Percentiles rank a stretch among this genome's conserved stretches.
Conservation (phyloP, 2,888 invertebrate species). For the Muschampia plurimacula region DNA sequence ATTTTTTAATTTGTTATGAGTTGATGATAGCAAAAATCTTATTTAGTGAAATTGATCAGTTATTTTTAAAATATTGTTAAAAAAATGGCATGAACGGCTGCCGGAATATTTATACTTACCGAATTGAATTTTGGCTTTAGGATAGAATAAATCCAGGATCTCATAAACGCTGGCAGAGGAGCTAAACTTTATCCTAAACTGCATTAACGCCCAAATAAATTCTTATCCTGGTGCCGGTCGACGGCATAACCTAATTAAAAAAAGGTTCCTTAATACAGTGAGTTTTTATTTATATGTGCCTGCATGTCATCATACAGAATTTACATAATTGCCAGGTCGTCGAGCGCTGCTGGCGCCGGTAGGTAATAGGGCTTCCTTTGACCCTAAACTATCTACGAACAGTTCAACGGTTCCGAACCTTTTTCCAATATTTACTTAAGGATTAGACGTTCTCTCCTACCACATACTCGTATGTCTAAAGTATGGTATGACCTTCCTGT, state of each 20-base stretch:
- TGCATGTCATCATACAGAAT: no score
- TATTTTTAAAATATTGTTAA: no score
- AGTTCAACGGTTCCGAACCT: constrained; percentile 5
- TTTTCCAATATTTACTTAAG: background rate
- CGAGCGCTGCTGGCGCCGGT: constrained; percentile 42
- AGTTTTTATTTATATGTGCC: no score
- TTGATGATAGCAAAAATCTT: no score
- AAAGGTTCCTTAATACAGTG: no score
- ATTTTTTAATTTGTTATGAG: no score
- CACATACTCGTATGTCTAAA: no score
- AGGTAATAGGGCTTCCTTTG: constrained; percentile 71
- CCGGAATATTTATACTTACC: background rate
- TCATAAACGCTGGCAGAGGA: constrained; percentile 12
- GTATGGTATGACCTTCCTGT: no score
- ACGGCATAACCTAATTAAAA: no score
- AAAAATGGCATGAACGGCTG: no score
- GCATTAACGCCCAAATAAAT: constrained; percentile 41
- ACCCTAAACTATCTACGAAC: constrained; percentile 57
- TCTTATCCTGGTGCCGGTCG: constrained; percentile 41
- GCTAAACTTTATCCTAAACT: constrained; percentile 45
- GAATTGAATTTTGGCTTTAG: constrained; percentile 8
- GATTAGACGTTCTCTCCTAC: background rate
- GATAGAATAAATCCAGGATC: constrained; percentile 10
- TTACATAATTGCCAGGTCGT: constrained; percentile 58
- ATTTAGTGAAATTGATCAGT: no score